Conservation (phyloP, 2,888 invertebrate genomes). For the Xestia sexstrigata region DNA sequence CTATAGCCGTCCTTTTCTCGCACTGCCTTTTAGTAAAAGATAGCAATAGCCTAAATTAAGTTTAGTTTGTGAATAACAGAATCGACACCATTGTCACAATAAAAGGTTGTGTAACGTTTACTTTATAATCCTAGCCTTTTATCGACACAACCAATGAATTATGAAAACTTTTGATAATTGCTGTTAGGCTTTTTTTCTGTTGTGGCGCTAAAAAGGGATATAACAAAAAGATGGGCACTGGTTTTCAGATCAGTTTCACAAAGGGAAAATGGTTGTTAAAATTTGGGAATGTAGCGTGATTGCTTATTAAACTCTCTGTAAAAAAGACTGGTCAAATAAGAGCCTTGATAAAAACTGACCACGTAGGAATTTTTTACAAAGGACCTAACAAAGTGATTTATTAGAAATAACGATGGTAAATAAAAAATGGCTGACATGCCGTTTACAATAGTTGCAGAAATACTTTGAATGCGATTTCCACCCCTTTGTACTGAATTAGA, state of each 20-base stretch:
- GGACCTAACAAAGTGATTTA: neutral
- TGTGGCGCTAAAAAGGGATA: slow-evolving; percentile 27
- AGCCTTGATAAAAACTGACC: no score
- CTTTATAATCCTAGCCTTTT: no score
- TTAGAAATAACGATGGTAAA: neutral
- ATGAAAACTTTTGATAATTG: slow-evolving; percentile 38
- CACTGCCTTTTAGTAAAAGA: no score
- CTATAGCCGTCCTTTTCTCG: no score
- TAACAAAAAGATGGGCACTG: slow-evolving; percentile 39
- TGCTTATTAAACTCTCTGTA: no score
- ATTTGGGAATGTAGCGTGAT: neutral
- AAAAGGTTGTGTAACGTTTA: no score
- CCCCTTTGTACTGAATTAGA: neutral
- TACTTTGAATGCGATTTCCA: neutral
- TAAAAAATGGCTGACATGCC: neutral
- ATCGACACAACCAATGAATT: no score
- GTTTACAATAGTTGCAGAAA: neutral
- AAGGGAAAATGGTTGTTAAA: slow-evolving; percentile 17
- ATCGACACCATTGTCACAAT: no score
- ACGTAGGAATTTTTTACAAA: neutral
- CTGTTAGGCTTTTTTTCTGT: slow-evolving; percentile 53
- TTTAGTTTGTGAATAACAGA: no score
- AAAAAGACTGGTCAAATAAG: no score
- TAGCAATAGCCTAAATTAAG: no score
- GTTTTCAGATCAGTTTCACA: slow-evolving; percentile 29